Base-by-base conservation (phyloP, 1,140 invertebrate genomes). In the Lepidurus apus region DNA sequence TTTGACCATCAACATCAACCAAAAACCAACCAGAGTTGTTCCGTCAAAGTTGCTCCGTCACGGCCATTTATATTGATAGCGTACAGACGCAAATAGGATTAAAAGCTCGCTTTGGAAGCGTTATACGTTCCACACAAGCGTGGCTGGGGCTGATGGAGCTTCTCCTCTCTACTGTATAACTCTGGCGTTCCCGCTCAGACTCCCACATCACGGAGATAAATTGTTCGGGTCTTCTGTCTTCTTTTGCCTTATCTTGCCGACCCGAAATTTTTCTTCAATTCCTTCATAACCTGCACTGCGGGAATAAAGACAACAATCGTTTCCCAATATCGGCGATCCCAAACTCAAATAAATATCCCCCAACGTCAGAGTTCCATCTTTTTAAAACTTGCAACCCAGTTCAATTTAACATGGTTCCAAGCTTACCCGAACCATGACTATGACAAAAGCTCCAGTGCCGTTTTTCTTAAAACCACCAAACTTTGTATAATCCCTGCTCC, bases 41-140 rank as follows among this genome's bases (percentile, higher is more conserved):
- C 34, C 34, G 53, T 65, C 53, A 65, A 65, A 65, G 53, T 65
- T 65, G 53, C 53, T 65, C 53, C 53, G 53, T 65, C 53, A 65
- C 13, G 53, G 21, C 53, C 53, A 65, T 65, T 65, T 65, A 65
- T 65, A 65, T 65, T 65, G 53, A 65, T 65, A 65, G 53, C 53
- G 10, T 65, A 13, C 53, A 65, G 53, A 65, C 53, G 13, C 53
- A 65, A 65, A 65, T 65, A 65, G 53, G 53, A 65, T 65, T 65
- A 65, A 65, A 65, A 65, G 53, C 53, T 65, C 53, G 21, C 53
- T 65, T n/a, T 65, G 53, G 53, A 65, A 9, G 53, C 53, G 53
- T 65, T 65, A 21, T 34, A 34, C 34, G 3, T 34, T 34, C 34
- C n/a, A 65, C 21, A 65, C 17, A 65, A 9, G 9, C 6, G 8